Conservation (phyloP, 2,888 invertebrate genomes). For the Antheraea yamamai region DNA sequence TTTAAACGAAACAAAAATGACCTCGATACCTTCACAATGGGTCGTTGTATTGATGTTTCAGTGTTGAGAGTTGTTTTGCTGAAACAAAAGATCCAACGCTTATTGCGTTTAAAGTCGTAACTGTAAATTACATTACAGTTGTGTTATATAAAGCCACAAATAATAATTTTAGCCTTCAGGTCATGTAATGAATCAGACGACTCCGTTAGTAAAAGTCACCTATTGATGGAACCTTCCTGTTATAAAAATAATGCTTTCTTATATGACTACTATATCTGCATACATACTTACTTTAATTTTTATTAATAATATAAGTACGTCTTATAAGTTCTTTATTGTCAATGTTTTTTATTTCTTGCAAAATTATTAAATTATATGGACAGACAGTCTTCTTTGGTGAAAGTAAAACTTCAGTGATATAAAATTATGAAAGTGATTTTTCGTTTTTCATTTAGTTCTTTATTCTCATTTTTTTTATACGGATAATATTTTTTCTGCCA, state of each 20-base stretch:
- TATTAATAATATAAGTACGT: not conserved
- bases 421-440: too few relatives aligned
- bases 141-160: conserved; percentile 61
- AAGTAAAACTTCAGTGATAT: too few relatives aligned
- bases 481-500: too few relatives aligned
- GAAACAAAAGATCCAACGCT: conserved; percentile 56
- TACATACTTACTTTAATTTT: not conserved
- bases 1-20: conserved; percentile 45
- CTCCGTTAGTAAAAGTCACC: conserved; percentile 46
- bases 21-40: conserved; percentile 55
- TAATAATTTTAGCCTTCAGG: conserved; percentile 45
- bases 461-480: too few relatives aligned
- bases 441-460: too few relatives aligned
- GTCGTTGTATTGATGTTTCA: conserved; percentile 44
- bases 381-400: too few relatives aligned
- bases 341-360: too few relatives aligned
- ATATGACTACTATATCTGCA: not conserved
- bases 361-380: too few relatives aligned
- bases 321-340: too few relatives aligned
- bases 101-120: conserved; percentile 55
- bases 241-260: not conserved
- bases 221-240: not conserved
- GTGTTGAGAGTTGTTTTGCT: conserved; percentile 45
- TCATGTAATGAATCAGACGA: conserved; percentile 51
- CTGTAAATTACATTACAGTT: conserved; percentile 50